These are phyloP conservation scores for Anagrus nilaparvatae DNA, from an alignment of 1,140 invertebrate species.

Conservation along the genomic window DNA sequence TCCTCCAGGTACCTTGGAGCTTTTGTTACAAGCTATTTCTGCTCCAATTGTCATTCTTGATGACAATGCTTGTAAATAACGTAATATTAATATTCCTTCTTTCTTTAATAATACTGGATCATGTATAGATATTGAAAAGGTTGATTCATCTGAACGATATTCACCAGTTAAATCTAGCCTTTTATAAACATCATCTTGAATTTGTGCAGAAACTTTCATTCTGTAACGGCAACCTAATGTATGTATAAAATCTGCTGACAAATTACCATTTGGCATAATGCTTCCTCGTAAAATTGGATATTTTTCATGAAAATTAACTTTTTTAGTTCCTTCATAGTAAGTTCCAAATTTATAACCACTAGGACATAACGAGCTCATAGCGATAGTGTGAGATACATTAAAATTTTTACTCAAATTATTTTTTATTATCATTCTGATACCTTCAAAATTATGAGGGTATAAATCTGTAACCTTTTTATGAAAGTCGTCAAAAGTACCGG, in stretches of 20 bases:
- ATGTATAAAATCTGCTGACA: slow-evolving; percentile 66
- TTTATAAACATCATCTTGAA: slow-evolving; percentile 50
- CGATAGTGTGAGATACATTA: slow-evolving; percentile 57
- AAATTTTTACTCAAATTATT: slow-evolving; percentile 71
- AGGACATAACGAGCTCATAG: slow-evolving; percentile 52
- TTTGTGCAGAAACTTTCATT: slow-evolving; percentile 57
- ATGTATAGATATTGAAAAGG: slow-evolving; percentile 52
- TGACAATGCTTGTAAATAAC: slow-evolving; percentile 61
- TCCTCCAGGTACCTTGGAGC: slow-evolving; percentile 52
- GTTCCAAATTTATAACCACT: slow-evolving; percentile 64
- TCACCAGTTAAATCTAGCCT: slow-evolving; percentile 48
- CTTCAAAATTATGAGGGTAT: slow-evolving; percentile 69
- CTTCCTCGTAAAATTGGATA: slow-evolving; percentile 66
- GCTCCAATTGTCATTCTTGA: slow-evolving; percentile 55
- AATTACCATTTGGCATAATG: slow-evolving; percentile 63
- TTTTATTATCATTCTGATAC: slow-evolving; percentile 60
- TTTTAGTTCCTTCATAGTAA: slow-evolving; percentile 62
- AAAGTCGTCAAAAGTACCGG: slow-evolving; percentile 34
- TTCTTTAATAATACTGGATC: slow-evolving; percentile 54
- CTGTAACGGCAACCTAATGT: slow-evolving; percentile 51
- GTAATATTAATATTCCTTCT: slow-evolving; percentile 54
- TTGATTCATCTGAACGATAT: slow-evolving; percentile 55
- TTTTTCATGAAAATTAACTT: slow-evolving; percentile 46
- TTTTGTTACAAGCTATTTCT: slow-evolving; percentile 61
- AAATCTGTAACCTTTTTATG: slow-evolving; percentile 45